phyloP scores from a whole-genome alignment of 2,113 vertebrate genomes.

The Trematocara marginatum region DNA sequence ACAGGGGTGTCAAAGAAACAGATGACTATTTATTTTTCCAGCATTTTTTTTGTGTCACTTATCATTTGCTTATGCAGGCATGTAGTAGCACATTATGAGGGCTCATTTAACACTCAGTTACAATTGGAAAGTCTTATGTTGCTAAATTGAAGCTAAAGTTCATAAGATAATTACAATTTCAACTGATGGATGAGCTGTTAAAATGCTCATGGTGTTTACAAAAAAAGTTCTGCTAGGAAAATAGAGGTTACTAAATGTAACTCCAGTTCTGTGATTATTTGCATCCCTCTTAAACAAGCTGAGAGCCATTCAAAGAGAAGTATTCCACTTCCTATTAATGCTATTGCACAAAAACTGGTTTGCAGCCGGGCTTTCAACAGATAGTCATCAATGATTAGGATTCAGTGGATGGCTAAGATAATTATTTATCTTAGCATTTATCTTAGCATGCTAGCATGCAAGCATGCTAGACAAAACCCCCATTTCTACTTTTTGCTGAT shows the following conservation, averaged over 20 bases:
- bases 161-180: background rate
- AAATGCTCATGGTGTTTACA: background rate
- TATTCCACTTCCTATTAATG: background rate
- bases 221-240: background rate
- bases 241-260: background rate
- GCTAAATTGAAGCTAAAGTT: background rate
- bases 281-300: background rate
- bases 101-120: background rate
- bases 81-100: background rate
- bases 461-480: background rate
- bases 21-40: background rate
- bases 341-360: background rate
- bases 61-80: background rate
- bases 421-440: background rate
- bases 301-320: background rate
- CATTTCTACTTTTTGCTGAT: background rate
- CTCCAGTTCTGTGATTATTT: background rate
- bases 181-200: background rate
- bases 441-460: too few species aligned
- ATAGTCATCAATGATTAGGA: background rate
- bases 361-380: rapidly evolving
- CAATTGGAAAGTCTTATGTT: background rate
- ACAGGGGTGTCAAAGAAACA: background rate
- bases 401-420: background rate
- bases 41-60: background rate